These are phyloP conservation scores for Zonitis immaculata DNA, from an alignment of 2,888 invertebrate genomes.

Conservation along the genomic window DNA sequence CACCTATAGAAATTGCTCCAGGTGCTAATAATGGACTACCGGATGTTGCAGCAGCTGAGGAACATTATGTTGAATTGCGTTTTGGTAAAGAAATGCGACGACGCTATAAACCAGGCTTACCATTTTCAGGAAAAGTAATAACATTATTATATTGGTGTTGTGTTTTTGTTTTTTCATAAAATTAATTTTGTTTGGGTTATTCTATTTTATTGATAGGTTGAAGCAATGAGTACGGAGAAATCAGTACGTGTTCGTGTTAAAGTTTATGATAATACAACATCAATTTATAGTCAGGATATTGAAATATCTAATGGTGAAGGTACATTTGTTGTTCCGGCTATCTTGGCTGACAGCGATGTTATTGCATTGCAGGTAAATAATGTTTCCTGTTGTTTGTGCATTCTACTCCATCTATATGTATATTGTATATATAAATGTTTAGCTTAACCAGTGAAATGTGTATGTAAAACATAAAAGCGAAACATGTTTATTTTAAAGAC, in stretches of 20 bases:
- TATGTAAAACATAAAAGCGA: too few species aligned
- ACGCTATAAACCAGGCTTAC: slow-evolving; percentile 62
- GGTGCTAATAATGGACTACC: slow-evolving; percentile 49
- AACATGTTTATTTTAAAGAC: neutral
- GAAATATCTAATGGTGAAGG: slow-evolving; percentile 65
- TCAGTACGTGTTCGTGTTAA: slow-evolving; percentile 62
- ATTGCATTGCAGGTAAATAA: slow-evolving; percentile 58
- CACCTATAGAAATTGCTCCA: slow-evolving; percentile 53
- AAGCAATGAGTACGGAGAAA: slow-evolving; percentile 65
- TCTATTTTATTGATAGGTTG: slow-evolving; percentile 50
- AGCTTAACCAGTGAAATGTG: too few species aligned
- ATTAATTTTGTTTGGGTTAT: neutral
- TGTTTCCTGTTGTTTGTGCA: neutral
- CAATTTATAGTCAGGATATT: slow-evolving; percentile 66
- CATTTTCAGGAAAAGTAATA: slow-evolving; percentile 61
- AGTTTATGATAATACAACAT: slow-evolving; percentile 62
- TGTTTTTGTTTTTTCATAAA: too few species aligned
- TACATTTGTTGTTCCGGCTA: slow-evolving; percentile 62
- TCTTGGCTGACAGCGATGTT: slow-evolving; percentile 62
- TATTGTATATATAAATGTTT: too few species aligned
- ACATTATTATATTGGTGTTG: too few species aligned
- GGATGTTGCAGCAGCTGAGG: slow-evolving; percentile 61
- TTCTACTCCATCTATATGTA: neutral
- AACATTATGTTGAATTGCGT: slow-evolving; percentile 62
- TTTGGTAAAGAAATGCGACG: slow-evolving; percentile 63